These are phyloP conservation scores for Stratiomys singularior DNA, from an alignment of 2,888 invertebrate genomes.

Conservation along the genomic window DNA sequence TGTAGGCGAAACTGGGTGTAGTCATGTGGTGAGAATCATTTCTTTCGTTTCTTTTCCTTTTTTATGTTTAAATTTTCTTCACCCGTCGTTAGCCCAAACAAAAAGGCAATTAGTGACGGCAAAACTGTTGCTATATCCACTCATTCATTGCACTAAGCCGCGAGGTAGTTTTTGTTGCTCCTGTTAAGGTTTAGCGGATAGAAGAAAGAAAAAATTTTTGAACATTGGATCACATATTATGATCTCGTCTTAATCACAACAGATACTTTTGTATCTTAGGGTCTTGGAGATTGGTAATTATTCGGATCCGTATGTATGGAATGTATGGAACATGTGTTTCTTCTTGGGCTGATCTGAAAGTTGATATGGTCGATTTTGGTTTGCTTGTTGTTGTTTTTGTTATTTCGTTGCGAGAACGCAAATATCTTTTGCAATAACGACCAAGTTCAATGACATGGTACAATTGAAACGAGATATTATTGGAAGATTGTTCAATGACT, in stretches of 20 bases:
- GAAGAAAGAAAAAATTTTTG: not conserved
- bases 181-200: not conserved
- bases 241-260: conserved; percentile 25
- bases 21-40: not conserved
- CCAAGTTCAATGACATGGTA: not conserved
- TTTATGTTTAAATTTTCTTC: no score
- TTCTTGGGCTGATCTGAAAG: not conserved
- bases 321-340: conserved; percentile 21
- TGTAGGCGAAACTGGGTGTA: conserved; percentile 8
- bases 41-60: not conserved
- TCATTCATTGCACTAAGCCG: not conserved
- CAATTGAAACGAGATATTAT: no score
- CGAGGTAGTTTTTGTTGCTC: no score
- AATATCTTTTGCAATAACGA: not conserved
- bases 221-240: not conserved
- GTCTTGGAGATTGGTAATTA: conserved; percentile 1
- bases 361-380: conserved; percentile 8
- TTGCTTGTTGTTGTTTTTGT: no score
- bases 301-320: not conserved
- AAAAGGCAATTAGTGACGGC: conserved; percentile 44
- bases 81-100: conserved; percentile 9
- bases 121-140: conserved; percentile 26
- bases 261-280: conserved; percentile 6
- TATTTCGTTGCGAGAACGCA: no score
- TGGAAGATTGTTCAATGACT: no score